Conservation (phyloP, 2,113 vertebrate species). For the Apus apus region DNA sequence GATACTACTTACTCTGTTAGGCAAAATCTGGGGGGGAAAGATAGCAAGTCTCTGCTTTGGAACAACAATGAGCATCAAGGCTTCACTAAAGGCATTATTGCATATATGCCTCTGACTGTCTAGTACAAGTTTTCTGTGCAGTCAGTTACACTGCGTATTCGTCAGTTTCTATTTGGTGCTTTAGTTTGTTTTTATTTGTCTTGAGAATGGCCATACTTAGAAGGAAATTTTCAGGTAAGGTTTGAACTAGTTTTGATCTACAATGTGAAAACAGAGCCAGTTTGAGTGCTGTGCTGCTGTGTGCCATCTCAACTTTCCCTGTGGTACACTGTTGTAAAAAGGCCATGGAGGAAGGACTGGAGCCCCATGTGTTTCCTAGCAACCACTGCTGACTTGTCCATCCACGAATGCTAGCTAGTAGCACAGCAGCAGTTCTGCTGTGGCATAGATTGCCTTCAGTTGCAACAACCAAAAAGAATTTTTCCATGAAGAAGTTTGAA, state of each 20-base stretch:
- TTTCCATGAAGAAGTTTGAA: background rate
- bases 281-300: background rate
- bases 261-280: background rate
- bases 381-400: background rate
- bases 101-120: background rate
- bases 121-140: background rate
- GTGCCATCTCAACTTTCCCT: background rate
- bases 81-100: background rate
- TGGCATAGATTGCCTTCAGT: background rate
- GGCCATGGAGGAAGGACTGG: background rate
- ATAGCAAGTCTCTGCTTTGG: background rate
- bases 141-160: background rate
- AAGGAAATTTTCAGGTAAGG: background rate
- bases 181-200: background rate
- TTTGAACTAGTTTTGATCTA: background rate
- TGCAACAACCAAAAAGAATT: background rate
- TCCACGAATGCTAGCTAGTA: background rate
- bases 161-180: background rate
- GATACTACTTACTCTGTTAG: background rate
- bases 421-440: background rate
- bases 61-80: fast-evolving
- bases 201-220: background rate
- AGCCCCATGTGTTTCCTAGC: background rate
- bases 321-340: background rate
- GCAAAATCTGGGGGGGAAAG: background rate